These are phyloP conservation scores for Aleadryas rufinucha DNA, from an alignment of 2,113 vertebrate species.

Conservation along the genomic window DNA sequence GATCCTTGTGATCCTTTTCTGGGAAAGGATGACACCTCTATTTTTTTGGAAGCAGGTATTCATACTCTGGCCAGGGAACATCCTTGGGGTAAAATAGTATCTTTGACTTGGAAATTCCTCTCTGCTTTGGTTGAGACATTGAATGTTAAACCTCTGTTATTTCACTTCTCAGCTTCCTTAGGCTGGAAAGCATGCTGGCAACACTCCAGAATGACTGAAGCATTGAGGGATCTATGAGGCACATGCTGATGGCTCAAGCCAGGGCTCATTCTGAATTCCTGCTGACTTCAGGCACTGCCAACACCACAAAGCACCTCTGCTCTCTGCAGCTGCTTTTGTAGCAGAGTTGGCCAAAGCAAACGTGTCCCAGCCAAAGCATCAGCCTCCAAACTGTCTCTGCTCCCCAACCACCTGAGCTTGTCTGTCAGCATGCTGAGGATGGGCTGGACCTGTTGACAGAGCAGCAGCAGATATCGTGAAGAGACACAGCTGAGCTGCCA, in stretches of 20 bases:
- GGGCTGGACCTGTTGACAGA: neutral
- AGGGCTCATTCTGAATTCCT: constrained; percentile 12
- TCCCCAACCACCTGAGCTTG: neutral
- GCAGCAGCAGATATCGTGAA: neutral
- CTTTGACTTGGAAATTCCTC: neutral
- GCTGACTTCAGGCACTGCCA: constrained; percentile 12
- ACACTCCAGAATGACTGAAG: neutral
- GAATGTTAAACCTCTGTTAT: neutral
- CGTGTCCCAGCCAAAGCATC: neutral
- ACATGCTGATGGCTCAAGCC: neutral
- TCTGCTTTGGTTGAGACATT: neutral
- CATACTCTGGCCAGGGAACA: neutral
- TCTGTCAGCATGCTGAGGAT: neutral
- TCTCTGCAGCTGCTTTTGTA: neutral
- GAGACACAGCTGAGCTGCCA: neutral
- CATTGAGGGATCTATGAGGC: neutral
- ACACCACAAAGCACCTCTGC: neutral
- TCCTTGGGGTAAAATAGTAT: neutral
- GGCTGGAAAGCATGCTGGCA: neutral
- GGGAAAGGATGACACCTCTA: neutral
- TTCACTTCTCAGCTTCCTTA: neutral
- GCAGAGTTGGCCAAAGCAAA: constrained; percentile 9
- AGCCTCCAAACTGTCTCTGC: neutral
- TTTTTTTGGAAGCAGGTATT: neutral
- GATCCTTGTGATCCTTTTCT: neutral